phyloP scores from a whole-genome alignment of 1,140 invertebrate species.

The Lineus longissimus region DNA sequence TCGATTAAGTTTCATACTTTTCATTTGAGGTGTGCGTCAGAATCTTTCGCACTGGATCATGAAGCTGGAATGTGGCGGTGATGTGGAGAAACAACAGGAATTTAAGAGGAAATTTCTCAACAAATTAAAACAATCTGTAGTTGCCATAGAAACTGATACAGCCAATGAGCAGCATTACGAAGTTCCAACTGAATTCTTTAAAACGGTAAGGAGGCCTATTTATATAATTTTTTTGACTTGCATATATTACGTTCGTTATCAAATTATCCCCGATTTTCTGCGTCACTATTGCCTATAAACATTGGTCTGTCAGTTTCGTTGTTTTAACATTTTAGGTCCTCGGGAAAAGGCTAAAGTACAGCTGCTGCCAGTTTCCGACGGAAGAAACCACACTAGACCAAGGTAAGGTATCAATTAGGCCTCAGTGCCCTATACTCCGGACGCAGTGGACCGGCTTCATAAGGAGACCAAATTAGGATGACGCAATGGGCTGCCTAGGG shows the following conservation, averaged over 20 bases:
- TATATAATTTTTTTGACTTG: too few relatives aligned
- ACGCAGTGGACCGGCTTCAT: too few relatives aligned
- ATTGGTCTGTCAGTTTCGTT: background rate
- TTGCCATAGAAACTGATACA: conserved; percentile 42
- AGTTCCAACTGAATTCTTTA: conserved; percentile 44
- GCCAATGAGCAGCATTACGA: conserved; percentile 49
- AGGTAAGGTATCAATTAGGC: conserved; percentile 32
- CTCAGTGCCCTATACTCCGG: too few relatives aligned
- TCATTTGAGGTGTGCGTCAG: conserved; percentile 27
- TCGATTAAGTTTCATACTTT: background rate
- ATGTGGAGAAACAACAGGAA: conserved; percentile 37
- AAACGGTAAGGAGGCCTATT: conserved; percentile 31
- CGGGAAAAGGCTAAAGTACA: conserved; percentile 39
- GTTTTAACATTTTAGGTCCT: conserved; percentile 30
- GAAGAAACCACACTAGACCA: conserved; percentile 27
- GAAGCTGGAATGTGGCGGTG: conserved; percentile 39
- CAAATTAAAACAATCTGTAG: conserved; percentile 27
- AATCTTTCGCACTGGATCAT: conserved; percentile 33
- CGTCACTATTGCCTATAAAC: too few relatives aligned
- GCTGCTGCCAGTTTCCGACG: conserved; percentile 34
- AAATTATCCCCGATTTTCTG: too few relatives aligned
- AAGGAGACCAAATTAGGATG: too few relatives aligned
- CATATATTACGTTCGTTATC: too few relatives aligned
- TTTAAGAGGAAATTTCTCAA: conserved; percentile 40
- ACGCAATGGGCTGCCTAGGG: too few relatives aligned